These are phyloP conservation scores for Xylocampa areola DNA, from an alignment of 2,888 invertebrate species.

Conservation along the genomic window DNA sequence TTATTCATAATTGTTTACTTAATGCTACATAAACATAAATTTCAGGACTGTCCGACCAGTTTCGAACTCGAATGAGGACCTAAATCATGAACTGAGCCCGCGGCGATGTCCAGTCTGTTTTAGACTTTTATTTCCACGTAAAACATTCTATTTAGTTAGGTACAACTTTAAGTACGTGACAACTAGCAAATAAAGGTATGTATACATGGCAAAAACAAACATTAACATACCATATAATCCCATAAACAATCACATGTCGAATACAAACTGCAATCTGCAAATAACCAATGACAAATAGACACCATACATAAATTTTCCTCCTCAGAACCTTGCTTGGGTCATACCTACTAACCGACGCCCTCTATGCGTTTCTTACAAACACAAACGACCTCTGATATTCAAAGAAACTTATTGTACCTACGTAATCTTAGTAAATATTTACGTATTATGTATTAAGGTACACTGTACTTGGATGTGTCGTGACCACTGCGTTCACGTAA, in stretches of 20 bases:
- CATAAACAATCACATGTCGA: conserved; percentile 39
- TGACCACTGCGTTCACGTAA: not conserved
- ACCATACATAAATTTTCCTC: conserved; percentile 36
- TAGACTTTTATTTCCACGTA: not conserved
- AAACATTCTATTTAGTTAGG: too few species aligned
- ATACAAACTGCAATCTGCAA: conserved; percentile 11
- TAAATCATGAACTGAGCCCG: too few species aligned
- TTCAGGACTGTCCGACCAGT: too few species aligned
- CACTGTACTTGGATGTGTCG: not conserved
- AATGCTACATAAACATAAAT: too few species aligned
- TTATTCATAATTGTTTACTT: too few species aligned
- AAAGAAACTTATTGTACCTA: conserved; percentile 38
- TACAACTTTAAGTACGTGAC: conserved; percentile 10
- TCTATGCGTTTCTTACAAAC: conserved; percentile 27
- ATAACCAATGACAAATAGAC: conserved; percentile 30
- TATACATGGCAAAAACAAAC: not conserved
- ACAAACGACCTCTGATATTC: conserved; percentile 41
- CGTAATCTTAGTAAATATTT: conserved; percentile 35
- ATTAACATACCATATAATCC: conserved; percentile 7
- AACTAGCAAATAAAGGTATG: conserved; percentile 20
- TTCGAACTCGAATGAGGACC: too few species aligned
- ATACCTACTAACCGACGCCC: conserved; percentile 30
- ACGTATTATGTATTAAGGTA: conserved; percentile 11
- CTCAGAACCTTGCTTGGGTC: conserved; percentile 26
- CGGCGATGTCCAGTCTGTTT: not conserved